Conservation (phyloP, 2,113 vertebrate genomes). For the Psittacula cyanocephala region DNA sequence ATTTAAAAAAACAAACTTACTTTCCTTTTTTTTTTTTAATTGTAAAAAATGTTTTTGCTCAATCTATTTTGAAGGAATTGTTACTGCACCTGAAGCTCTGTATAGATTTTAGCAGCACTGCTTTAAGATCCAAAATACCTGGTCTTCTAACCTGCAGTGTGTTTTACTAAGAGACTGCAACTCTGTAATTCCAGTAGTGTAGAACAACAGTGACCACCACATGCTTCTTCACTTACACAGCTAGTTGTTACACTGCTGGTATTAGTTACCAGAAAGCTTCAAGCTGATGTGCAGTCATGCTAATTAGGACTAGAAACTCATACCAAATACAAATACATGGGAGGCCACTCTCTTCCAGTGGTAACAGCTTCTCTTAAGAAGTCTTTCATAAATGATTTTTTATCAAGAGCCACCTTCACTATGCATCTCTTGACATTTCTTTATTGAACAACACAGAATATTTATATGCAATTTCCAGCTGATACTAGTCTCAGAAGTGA, state of each 20-base stretch:
- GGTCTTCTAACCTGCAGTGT: neutral
- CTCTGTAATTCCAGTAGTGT: neutral
- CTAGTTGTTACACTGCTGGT: neutral
- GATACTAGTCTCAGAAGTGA: neutral
- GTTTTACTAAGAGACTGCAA: neutral
- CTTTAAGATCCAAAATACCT: neutral
- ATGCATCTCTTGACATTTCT: neutral
- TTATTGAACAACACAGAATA: neutral
- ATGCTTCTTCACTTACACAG: neutral
- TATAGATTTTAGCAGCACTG: neutral
- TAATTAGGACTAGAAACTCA: slow-evolving; percentile 4
- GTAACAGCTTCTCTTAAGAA: neutral
- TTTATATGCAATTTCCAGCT: slow-evolving; percentile 19
- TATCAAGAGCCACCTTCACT: neutral
- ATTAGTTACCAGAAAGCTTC: neutral
- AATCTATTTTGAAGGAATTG: neutral
- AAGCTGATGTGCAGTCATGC: neutral
- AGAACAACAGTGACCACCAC: neutral
- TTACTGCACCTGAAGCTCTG: neutral
- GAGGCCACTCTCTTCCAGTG: neutral
- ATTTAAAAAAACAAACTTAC: neutral
- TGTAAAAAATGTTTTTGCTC: neutral
- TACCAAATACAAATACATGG: neutral
- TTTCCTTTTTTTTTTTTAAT: neutral
- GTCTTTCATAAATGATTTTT: slow-evolving; percentile 6